Conservation (phyloP, 2,113 vertebrate species). For the Syngnathus scovelli region DNA sequence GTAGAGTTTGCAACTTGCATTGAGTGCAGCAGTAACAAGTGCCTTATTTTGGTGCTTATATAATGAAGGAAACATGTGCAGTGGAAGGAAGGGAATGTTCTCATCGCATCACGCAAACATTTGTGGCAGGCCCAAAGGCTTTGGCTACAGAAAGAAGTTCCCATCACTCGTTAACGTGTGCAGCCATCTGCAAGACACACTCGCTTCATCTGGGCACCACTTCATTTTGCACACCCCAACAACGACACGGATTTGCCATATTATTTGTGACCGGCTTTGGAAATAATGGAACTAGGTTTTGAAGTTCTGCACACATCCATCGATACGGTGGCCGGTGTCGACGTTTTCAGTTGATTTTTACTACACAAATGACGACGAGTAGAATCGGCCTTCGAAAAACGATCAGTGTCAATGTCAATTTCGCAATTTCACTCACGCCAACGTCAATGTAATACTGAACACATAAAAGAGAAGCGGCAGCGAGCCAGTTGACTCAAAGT, state of each 20-base stretch:
- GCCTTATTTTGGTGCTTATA: slow-evolving; percentile 15
- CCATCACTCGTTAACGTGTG: slow-evolving; percentile 26
- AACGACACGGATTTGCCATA: background rate
- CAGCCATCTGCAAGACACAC: slow-evolving; percentile 44
- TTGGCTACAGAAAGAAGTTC: slow-evolving; percentile 39
- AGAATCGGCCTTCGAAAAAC: too few species aligned
- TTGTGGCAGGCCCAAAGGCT: slow-evolving; percentile 31
- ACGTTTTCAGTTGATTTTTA: too few species aligned
- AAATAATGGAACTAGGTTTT: background rate
- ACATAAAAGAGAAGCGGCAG: background rate
- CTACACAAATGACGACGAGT: too few species aligned
- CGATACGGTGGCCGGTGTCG: too few species aligned
- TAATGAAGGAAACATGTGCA: slow-evolving; percentile 10
- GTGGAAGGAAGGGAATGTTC: slow-evolving; percentile 42
- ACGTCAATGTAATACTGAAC: too few species aligned
- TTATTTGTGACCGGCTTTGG: too few species aligned
- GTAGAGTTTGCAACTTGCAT: background rate
- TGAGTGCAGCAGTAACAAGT: background rate
- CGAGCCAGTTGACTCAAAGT: background rate
- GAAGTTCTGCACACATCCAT: too few species aligned
- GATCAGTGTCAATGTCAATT: too few species aligned
- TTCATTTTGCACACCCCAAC: background rate
- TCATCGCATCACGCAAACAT: slow-evolving; percentile 24
- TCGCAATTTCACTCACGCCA: too few species aligned
- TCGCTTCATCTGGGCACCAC: slow-evolving; percentile 8